Evolutionary conservation across 2,113 vertebrate species (phyloP), one percentile per base, ranked within the genome.

Genomic region (Dasypus novemcinctus): DNA sequence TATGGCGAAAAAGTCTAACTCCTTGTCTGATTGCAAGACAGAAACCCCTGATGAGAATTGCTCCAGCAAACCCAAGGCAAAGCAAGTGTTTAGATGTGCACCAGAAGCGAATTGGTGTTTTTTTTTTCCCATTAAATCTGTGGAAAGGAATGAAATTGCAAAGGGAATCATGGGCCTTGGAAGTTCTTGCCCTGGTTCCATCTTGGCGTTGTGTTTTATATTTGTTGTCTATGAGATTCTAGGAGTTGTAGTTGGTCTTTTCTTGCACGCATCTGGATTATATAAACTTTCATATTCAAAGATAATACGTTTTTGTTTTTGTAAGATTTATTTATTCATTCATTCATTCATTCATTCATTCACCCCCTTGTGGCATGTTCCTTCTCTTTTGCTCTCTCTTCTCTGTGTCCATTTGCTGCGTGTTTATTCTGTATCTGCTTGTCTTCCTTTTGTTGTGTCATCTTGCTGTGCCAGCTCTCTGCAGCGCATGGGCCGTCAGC

Each of bases 211-310:
- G 68, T 76, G 13, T 69, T 72, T 80, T 43, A 71, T 76, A 80
- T 80, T 89, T 94, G 49, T 88, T 14, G 1, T 61, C 61, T 87
- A 49, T 83, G 27, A 87, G 23, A 79, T 85, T 93, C 41, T n/a
- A 72, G 49, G 9, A 66, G 36, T 29, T 69, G 38, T 46, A 69
- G 3, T 11, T 94, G 25, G 61, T 87, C 49, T 91, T 95, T 68
- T 66, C 54, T 72, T 88, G 38, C 10, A 74, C 79, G 25, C 20
- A 29, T 82, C 1, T 71, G 86, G 7, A 64, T 52, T 76, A 86
- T 71, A 86, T 27, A 82, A 78, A 86, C 27, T 76, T 94, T 82
- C 43, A 78, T 87, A 72, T 59, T 90, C 41, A 94, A 93, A 95
- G 49, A 49, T 57, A 11, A 81, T 57, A 36, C 7, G 59, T 91